A percentile compares a stretch with the other conserved stretches of the same genome.
phyloP scores from a whole-genome alignment of 2,888 invertebrate species.

The Cheilosia pagana region DNA sequence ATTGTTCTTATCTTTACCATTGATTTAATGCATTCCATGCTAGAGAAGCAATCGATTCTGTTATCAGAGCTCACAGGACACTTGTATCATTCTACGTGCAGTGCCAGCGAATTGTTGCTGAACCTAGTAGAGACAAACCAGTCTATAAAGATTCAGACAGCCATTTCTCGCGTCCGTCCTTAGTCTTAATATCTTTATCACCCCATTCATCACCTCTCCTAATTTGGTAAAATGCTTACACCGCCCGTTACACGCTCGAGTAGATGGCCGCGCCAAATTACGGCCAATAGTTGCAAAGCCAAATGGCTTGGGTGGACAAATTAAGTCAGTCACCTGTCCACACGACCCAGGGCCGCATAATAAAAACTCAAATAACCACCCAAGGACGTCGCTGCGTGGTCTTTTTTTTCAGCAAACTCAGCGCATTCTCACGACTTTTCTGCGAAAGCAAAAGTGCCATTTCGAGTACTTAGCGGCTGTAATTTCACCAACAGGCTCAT shows the following conservation, averaged over 20 bases:
- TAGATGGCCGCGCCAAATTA: conserved; percentile 34
- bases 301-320: conserved; percentile 55
- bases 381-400: conserved; percentile 15
- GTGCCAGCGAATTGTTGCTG: too few relatives aligned
- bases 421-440: conserved; percentile 31
- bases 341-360: conserved; percentile 7
- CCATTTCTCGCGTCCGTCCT: too few relatives aligned
- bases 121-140: too few relatives aligned
- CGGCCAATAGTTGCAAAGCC: conserved; percentile 51
- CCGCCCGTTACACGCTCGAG: neutral
- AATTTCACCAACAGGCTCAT: conserved; percentile 48
- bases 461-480: conserved; percentile 55
- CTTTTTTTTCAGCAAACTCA: conserved; percentile 29
- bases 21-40: too few relatives aligned
- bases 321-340: conserved; percentile 34
- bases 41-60: too few relatives aligned
- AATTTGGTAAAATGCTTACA: too few relatives aligned
- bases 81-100: too few relatives aligned
- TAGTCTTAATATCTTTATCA: too few relatives aligned
- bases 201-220: too few relatives aligned
- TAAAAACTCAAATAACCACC: conserved; percentile 38
- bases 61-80: too few relatives aligned
- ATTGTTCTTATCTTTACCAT: too few relatives aligned
- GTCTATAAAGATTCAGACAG: too few relatives aligned
- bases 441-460: conserved; percentile 33